These are phyloP conservation scores for Ladona fulva DNA, from an alignment of 1,140 invertebrate species.

Conservation along the genomic window DNA sequence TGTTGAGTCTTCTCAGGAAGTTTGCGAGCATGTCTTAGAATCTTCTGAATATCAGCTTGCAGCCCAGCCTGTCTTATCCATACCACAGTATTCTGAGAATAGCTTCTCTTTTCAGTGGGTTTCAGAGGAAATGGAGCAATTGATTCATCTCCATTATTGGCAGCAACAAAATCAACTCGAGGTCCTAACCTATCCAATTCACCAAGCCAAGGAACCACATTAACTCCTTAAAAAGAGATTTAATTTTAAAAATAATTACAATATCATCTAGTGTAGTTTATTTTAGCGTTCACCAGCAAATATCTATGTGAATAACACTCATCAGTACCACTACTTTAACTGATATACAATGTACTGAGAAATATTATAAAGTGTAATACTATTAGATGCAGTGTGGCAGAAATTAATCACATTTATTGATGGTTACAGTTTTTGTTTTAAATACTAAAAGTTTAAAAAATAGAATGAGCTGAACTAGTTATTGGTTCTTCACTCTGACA, in stretches of 20 bases:
- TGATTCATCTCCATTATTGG: constrained; percentile 36
- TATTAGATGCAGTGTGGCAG: too few relatives aligned
- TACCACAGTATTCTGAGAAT: constrained; percentile 64
- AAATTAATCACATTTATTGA: too few relatives aligned
- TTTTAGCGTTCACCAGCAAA: too few relatives aligned
- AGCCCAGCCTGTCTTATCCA: constrained; percentile 86
- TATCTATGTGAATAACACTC: too few relatives aligned
- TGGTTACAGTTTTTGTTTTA: too few relatives aligned
- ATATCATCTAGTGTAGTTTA: neutral
- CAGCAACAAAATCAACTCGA: constrained; percentile 38
- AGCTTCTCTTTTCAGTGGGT: constrained; percentile 71
- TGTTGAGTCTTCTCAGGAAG: constrained; percentile 91
- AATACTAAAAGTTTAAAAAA: too few relatives aligned
- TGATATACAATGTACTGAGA: too few relatives aligned
- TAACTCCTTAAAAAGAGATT: constrained; percentile 33
- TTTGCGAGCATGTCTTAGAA: constrained; percentile 86
- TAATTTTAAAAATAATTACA: constrained; percentile 7
- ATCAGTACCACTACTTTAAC: too few relatives aligned
- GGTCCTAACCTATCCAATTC: constrained; percentile 62
- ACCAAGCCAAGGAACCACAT: constrained; percentile 83
- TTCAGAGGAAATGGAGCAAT: constrained; percentile 56
- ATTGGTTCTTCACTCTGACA: too few relatives aligned
- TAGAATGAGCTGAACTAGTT: too few relatives aligned
- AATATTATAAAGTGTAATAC: too few relatives aligned
- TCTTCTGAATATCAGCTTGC: constrained; percentile 95